Base-by-base conservation (phyloP, 2,113 vertebrate genomes). In the Galbula dea region DNA sequence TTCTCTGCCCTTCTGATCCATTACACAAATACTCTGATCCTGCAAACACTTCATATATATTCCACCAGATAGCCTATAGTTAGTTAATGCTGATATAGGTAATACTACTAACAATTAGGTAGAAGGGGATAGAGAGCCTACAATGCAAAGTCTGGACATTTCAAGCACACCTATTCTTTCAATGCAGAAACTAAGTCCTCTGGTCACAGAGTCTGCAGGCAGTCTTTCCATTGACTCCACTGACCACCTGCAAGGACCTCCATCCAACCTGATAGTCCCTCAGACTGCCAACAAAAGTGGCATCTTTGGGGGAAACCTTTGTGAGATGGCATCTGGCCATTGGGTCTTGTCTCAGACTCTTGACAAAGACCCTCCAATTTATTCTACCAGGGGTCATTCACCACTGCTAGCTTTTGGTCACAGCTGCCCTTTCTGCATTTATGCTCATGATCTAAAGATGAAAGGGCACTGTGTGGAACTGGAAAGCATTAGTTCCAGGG, bases 401-500 rank as follows among this genome's bases (percentile, higher is more conserved):
- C 9, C 86, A n/a, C n/a, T n/a, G n/a, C n/a, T n/a, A 62, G 63
- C 58, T 76, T 85, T 82, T 76, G 78, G 84, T 89, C 86, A 76
- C 74, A 57, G 89, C 37, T 89, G 89, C 93, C 86, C 87, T 83
- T 92, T 66, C 81, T 92, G 89, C 71, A 51, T 36, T 85, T 29
- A 48, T 66, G 76, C 74, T 29, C 15, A 0, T 73, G 78, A 87
- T 51, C 55, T 55, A 39, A 59, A 85, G 79, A 59, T 41, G 82
- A 96, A 86, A 93, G 87, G 76, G 82, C 75, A 36, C 65, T 59
- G 63, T 4, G 3, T 71, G 84, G 51, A 88, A 75, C 82, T 72
- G 68, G 55, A 48, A 92, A 93, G 74, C 48, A 77, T 95, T 94
- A 77, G 85, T 93, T 93, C 82, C 85, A 65, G 57, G 89, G 85